Evolutionary conservation across 30 jellyfish, hydroid and myxozoan species (phyloP).

Genomic region (Calvadosia cruxmelitensis): DNA sequence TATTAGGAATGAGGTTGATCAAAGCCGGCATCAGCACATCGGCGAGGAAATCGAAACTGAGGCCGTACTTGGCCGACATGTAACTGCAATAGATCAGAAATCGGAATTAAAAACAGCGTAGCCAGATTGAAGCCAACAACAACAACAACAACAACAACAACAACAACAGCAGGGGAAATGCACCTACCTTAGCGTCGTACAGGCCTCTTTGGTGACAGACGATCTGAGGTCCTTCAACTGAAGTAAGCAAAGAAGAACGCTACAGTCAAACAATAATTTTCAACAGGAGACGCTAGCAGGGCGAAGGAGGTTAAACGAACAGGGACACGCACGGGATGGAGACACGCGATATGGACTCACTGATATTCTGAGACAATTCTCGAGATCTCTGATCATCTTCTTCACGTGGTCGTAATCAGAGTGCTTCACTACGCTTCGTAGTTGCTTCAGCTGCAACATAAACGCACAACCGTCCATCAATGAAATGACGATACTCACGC

Average conservation of each 20-base stretch:
- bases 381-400: constrained; percentile 64
- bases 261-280: too few species aligned
- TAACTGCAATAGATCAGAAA: constrained; percentile 26
- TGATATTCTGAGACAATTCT: constrained; percentile 51
- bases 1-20: constrained; percentile 56
- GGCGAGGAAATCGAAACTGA: constrained; percentile 71
- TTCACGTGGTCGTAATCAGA: constrained; percentile 55
- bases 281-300: too few species aligned
- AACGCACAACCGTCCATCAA: too few species aligned
- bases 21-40: constrained; percentile 60
- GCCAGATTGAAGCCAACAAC: neutral
- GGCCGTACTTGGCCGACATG: constrained; percentile 51
- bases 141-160: neutral
- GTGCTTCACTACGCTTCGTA: constrained; percentile 52
- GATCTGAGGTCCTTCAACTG: constrained; percentile 88
- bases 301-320: neutral
- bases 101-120: neutral
- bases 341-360: constrained; percentile 26
- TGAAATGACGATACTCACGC: too few species aligned
- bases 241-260: neutral
- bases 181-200: constrained; percentile 67
- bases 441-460: constrained; percentile 63
- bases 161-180: neutral
- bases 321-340: constrained; percentile 5
- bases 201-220: constrained; percentile 53